Evolutionary conservation across 1,140 invertebrate genomes (phyloP), one percentile per base, ranked within the genome.

Genomic region (Trachymyrmex cornetzi): DNA sequence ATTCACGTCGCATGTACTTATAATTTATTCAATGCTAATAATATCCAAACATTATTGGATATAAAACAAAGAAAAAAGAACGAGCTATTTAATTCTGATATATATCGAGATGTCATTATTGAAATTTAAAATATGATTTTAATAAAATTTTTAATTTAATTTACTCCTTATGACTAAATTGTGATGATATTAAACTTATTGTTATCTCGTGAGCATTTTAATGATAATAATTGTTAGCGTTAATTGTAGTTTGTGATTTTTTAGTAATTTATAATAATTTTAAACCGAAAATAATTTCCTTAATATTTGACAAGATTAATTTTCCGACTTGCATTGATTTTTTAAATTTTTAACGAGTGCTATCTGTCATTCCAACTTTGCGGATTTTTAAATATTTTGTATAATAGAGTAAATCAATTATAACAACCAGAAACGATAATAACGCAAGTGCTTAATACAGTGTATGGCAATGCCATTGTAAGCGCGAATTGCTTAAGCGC

Each of bases 11-110:
- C n/a, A 9, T n/a, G n/a, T n/a, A n/a, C 3, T 22, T 38, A 16
- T 59, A 53, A 30, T 1, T 61, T 77, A 59, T 77, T 77, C 30
- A 61, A 34, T 22, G 12, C 19, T 75, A 22, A 57, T 14, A 59
- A 59, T 59, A 38, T 11, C 3, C 5, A 2, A 59, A 12, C 14
- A 55, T 24, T 38, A 7, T 34, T 30, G 14, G 4, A 24, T 69
- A 7, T 44, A 16, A 57, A 72, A 3, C 19, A 50, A 44, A 22
- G 34, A 12, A 69, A 44, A 44, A 44, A 48, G 48, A 69, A 1
- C 30, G 9, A 38, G 6, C 5, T 38, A 0, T 48, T 69, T 1
- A 69, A 24, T 48, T 11, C 12, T 14, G 6, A 38, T 66, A 38
- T 66, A 66, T 4, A 11, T 0, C 34, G 11, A 44, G 11, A 22